A percentile compares a stretch with the other conserved stretches of the same genome.
Conservation (phyloP, 2,797 vertebrate genomes). For the Enteromius argenteus region DNA sequence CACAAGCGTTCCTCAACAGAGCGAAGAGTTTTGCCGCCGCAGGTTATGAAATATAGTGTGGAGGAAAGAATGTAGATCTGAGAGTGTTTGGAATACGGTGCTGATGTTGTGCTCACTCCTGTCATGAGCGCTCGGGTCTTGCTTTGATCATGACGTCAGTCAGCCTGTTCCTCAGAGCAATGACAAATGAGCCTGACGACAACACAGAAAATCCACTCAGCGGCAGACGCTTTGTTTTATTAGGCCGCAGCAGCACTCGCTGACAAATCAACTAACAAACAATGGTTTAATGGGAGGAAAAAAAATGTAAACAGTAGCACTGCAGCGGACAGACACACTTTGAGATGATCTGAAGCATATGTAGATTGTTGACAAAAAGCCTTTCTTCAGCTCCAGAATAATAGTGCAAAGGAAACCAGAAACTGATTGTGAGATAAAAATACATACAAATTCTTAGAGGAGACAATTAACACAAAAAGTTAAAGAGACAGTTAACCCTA, state of each 20-base stretch:
- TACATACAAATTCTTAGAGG: not conserved
- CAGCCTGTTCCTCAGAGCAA: not conserved
- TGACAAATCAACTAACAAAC: slow-evolving; percentile 48
- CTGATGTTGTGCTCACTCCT: slow-evolving; percentile 18
- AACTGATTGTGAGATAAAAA: not conserved
- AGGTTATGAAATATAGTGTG: not conserved
- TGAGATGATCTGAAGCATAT: slow-evolving; percentile 56
- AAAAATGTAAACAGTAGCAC: slow-evolving; percentile 44
- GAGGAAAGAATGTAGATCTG: not conserved
- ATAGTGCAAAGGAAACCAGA: not conserved
- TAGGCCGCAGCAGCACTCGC: slow-evolving; percentile 27
- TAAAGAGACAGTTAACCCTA: not conserved
- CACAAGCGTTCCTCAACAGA: not conserved
- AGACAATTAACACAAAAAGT: not conserved
- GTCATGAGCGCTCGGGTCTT: not conserved
- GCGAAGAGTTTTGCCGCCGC: not conserved
- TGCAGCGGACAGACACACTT: slow-evolving; percentile 47
- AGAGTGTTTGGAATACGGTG: not conserved
- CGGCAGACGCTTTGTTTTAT: slow-evolving; percentile 42
- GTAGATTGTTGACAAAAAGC: slow-evolving; percentile 3
- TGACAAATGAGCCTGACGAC: slow-evolving; percentile 6
- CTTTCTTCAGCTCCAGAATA: not conserved
- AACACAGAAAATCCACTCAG: slow-evolving; percentile 18
- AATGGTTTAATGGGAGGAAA: slow-evolving; percentile 23
- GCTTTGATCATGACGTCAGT: slow-evolving; percentile 13